phyloP scores from a whole-genome alignment of 2,888 invertebrate species.

The Parnassius glacialis region DNA sequence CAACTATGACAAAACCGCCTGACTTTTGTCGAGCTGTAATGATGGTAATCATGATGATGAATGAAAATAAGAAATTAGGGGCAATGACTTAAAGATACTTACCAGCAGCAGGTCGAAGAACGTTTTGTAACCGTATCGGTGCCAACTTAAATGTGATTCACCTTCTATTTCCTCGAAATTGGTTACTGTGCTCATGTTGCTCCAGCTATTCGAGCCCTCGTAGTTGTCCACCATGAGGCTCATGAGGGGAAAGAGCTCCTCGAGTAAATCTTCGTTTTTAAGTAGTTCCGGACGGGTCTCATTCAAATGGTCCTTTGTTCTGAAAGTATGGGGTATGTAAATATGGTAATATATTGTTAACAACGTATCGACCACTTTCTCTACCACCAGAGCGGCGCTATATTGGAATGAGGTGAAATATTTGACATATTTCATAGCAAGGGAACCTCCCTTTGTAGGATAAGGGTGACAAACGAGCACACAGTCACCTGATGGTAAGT shows the following conservation, averaged over 20 bases:
- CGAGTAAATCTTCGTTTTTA: conserved; percentile 38
- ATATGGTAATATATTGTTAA: too few relatives aligned
- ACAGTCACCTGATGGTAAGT: too few relatives aligned
- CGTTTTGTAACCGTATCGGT: conserved; percentile 42
- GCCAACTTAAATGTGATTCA: conserved; percentile 31
- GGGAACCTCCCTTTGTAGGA: too few relatives aligned
- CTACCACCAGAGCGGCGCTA: too few relatives aligned
- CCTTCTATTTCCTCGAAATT: conserved; percentile 37
- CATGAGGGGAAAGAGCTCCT: conserved; percentile 36
- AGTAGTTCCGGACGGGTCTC: conserved; percentile 28
- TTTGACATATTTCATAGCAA: too few relatives aligned
- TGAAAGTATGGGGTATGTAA: conserved; percentile 18
- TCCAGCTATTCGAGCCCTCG: conserved; percentile 43
- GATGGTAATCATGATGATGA: too few relatives aligned
- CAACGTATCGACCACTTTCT: too few relatives aligned
- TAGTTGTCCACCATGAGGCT: conserved; percentile 40
- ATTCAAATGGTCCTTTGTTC: conserved; percentile 33
- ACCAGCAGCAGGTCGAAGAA: conserved; percentile 46
- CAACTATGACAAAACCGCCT: too few relatives aligned
- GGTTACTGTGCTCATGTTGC: conserved; percentile 38
- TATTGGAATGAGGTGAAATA: too few relatives aligned
- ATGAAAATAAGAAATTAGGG: background rate
- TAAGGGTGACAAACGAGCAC: too few relatives aligned
- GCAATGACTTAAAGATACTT: conserved; percentile 18
- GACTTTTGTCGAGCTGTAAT: too few relatives aligned